phyloP scores from a whole-genome alignment of 2,797 vertebrate genomes.

The Neomorphus geoffroyi region DNA sequence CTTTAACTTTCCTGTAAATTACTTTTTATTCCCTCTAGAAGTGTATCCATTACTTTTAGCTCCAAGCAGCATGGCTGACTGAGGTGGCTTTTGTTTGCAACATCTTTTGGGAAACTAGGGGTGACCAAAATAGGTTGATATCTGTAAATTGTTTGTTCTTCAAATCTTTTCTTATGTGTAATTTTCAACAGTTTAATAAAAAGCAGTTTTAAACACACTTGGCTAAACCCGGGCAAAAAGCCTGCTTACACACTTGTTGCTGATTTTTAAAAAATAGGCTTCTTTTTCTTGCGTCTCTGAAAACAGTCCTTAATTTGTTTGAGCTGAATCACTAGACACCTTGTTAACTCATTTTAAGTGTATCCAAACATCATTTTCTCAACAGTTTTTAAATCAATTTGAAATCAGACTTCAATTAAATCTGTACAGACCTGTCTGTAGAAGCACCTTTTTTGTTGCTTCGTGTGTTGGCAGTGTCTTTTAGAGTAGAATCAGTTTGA shows the following conservation, averaged over 20 bases:
- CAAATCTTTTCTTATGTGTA: background rate
- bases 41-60: background rate
- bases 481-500: background rate
- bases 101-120: background rate
- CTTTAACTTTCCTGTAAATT: background rate
- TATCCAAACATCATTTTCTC: background rate
- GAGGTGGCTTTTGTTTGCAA: background rate
- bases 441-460: background rate
- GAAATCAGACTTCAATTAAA: background rate
- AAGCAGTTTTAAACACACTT: background rate
- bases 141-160: background rate
- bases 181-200: background rate
- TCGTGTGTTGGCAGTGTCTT: background rate
- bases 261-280: background rate
- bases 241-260: background rate
- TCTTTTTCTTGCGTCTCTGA: background rate
- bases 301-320: background rate
- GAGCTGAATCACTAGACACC: background rate
- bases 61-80: background rate
- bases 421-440: background rate
- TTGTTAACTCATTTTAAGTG: background rate
- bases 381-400: background rate
- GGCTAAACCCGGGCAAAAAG: background rate
- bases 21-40: conserved; percentile 27
- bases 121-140: background rate